Conservation (phyloP, 2,113 vertebrate species). For the Nothoprocta perdicaria region DNA sequence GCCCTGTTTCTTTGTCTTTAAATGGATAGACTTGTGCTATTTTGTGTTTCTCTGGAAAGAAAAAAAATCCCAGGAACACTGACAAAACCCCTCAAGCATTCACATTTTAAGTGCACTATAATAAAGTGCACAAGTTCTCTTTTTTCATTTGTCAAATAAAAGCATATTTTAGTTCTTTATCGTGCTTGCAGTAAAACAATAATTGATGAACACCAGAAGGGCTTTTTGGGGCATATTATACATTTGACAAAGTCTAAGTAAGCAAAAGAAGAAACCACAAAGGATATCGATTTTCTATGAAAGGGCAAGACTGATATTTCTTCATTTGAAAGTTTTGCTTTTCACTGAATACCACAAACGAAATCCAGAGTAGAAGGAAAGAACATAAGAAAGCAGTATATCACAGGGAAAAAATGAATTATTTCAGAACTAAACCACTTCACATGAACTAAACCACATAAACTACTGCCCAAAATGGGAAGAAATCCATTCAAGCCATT, state of each 20-base stretch:
- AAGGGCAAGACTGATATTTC: conserved; percentile 33
- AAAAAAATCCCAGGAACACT: background rate
- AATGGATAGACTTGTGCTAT: background rate
- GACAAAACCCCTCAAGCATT: background rate
- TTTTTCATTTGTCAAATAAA: conserved; percentile 53
- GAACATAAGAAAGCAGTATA: background rate
- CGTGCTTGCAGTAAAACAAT: conserved; percentile 52
- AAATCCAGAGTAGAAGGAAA: background rate
- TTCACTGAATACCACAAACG: conserved; percentile 10
- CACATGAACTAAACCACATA: background rate
- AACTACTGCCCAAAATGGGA: background rate
- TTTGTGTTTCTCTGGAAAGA: background rate
- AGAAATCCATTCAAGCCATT: background rate
- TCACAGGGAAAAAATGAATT: background rate
- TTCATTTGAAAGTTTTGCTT: conserved; percentile 52
- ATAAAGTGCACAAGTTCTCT: conserved; percentile 24
- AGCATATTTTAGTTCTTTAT: conserved; percentile 19
- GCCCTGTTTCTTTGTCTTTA: background rate
- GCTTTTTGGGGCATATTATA: conserved; percentile 20
- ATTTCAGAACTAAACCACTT: background rate
- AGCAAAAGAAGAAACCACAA: conserved; percentile 48
- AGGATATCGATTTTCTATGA: conserved; percentile 39
- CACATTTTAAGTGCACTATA: conserved; percentile 17
- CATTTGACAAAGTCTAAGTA: conserved; percentile 50
- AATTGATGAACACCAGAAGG: conserved; percentile 49